Conservation (phyloP, 2,888 invertebrate genomes). For the Limnephilus auricula region DNA sequence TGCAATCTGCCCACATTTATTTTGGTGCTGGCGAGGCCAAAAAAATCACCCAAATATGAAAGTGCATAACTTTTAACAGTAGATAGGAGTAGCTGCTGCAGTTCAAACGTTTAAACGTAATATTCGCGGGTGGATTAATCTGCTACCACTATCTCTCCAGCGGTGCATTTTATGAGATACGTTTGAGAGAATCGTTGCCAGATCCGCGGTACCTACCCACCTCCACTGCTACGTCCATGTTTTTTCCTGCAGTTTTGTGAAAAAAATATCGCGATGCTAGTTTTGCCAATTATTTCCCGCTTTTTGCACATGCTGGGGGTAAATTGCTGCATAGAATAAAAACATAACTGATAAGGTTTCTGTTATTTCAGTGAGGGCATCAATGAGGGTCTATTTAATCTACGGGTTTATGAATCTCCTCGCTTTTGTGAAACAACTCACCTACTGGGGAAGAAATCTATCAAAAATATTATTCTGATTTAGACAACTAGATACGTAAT, state of each 20-base stretch:
- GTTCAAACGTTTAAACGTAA: constrained; percentile 47
- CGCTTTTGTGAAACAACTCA: not conserved
- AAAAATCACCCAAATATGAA: constrained; percentile 35
- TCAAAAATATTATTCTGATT: not conserved
- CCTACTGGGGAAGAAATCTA: not conserved
- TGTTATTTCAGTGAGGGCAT: not conserved
- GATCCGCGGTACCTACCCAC: constrained; percentile 29
- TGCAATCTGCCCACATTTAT: not conserved
- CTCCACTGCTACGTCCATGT: not conserved
- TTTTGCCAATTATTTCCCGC: constrained; percentile 24
- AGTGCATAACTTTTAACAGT: constrained; percentile 50
- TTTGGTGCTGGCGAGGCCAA: not conserved
- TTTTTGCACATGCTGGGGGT: constrained; percentile 6
- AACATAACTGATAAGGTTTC: constrained; percentile 3
- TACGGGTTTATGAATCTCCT: not conserved
- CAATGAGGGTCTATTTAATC: not conserved
- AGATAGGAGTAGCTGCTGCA: not conserved
- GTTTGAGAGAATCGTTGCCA: constrained; percentile 59
- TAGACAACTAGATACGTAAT: not conserved
- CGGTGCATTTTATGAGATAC: constrained; percentile 59
- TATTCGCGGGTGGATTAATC: constrained; percentile 61
- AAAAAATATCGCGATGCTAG: not conserved
- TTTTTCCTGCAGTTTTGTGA: constrained; percentile 33
- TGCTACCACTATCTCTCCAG: constrained; percentile 54
- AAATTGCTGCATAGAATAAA: constrained; percentile 4